A percentile compares a stretch with the other conserved stretches of the same genome.
These are phyloP conservation scores for Cosmia pyralina DNA, from an alignment of 2,888 invertebrate species.

Conservation along the genomic window DNA sequence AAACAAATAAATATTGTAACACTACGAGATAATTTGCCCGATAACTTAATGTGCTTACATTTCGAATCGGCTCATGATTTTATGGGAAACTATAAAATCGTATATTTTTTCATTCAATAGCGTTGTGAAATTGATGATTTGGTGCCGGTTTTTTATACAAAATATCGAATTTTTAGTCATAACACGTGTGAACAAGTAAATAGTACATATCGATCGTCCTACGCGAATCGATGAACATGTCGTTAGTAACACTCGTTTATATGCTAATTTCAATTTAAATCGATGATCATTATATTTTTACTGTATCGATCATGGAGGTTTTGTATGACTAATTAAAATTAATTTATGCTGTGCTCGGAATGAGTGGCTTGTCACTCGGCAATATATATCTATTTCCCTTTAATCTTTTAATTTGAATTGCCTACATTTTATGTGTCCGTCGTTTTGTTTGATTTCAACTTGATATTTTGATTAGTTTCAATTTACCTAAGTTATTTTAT, in stretches of 20 bases:
- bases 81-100: conserved; percentile 86
- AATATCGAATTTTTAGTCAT: conserved; percentile 27
- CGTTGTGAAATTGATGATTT: conserved; percentile 42
- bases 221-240: conserved; percentile 56
- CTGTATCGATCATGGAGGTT: conserved; percentile 50
- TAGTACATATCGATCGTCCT: conserved; percentile 44
- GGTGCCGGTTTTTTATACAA: conserved; percentile 16
- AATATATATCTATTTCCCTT: conserved; percentile 61
- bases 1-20: conserved; percentile 90
- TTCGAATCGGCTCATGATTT: conserved; percentile 90
- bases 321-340: conserved; percentile 62
- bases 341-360: conserved; percentile 57
- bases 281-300: conserved; percentile 59
- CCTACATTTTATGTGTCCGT: conserved; percentile 47
- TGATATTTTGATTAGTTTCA: conserved; percentile 42
- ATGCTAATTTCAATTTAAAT: conserved; percentile 61
- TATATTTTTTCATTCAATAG: conserved; percentile 67
- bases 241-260: conserved; percentile 56
- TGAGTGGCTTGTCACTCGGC: conserved; percentile 44
- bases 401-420: conserved; percentile 58
- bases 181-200: conserved; percentile 53
- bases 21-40: conserved; percentile 87
- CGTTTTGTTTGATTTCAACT: conserved; percentile 60
- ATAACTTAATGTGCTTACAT: conserved; percentile 90
- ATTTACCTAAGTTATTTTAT: conserved; percentile 34